Percentiles rank a stretch among this genome's conserved stretches.
These are phyloP conservation scores for Lasioglossum marginatum DNA, from an alignment of 2,888 invertebrate genomes.

Conservation along the genomic window DNA sequence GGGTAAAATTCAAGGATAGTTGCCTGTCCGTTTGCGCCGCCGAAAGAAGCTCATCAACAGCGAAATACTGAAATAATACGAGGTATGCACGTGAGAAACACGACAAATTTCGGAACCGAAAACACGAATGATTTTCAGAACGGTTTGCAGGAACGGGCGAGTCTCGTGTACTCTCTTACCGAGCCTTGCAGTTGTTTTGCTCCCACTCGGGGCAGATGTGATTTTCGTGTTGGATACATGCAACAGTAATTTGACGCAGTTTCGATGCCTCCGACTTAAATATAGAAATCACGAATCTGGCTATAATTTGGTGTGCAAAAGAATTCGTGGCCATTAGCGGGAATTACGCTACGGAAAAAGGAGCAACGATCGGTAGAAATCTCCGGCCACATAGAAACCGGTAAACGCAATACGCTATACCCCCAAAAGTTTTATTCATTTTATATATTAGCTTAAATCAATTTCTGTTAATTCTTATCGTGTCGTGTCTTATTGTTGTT, in stretches of 20 bases:
- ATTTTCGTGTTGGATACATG: constrained; percentile 23
- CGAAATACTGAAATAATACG: constrained; percentile 50
- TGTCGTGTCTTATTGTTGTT: too few species aligned
- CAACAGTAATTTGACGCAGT: constrained; percentile 14
- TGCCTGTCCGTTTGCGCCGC: neutral
- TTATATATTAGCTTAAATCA: neutral
- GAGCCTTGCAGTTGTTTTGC: neutral
- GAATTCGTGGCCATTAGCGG: neutral
- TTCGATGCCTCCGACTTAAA: constrained; percentile 3
- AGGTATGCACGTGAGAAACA: constrained; percentile 40
- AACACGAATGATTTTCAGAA: constrained; percentile 23
- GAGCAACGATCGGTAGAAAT: neutral
- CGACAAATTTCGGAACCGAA: constrained; percentile 38
- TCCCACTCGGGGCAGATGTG: neutral
- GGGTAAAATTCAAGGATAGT: constrained; percentile 4
- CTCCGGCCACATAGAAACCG: neutral
- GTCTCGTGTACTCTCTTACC: neutral
- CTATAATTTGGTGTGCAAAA: neutral
- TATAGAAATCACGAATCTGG: constrained; percentile 21
- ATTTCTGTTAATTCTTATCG: neutral
- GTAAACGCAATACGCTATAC: neutral
- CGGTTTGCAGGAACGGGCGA: constrained; percentile 15
- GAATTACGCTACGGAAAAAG: neutral
- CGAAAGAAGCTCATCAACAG: constrained; percentile 25
- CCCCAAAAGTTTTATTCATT: neutral